Base-by-base conservation (phyloP, 1,140 invertebrate genomes). In the Drosophila biarmipes region DNA sequence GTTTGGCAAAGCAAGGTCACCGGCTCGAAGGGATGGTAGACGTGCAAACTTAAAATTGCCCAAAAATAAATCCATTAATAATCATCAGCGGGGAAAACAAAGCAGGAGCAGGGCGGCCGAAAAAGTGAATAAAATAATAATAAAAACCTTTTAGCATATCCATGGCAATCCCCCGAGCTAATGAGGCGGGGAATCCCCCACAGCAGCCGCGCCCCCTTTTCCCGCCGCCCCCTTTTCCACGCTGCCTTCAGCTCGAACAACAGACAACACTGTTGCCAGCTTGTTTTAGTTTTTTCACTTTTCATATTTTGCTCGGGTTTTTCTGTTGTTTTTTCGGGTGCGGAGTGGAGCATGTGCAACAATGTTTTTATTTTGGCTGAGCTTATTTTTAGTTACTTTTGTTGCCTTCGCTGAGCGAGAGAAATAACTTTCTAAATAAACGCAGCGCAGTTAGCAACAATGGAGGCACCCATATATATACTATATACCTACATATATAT, bases 401-500 rank as follows among this genome's bases (percentile, higher is more conserved):
- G 72, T 62, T 74, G 61, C 73, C 42, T 51, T 48, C 58, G 69
- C 58, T 57, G 61, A 55, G 71, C 72, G 78, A 74, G 73, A 49
- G 56, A 87, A 87, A 89, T 89, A 87, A 82, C 82, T 87, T 87
- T 87, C 82, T 87, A 87, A 87, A 87, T 89, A 87, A 87, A 87
- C 78, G 81, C 68, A 64, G 62, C 51, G 63, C 71, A 82, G 74
- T 82, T 82, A 63, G 74, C 81, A 80, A 77, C 81, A 80, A 77
- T 73, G 55, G 80, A 49, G 46, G 71, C 52, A 46, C 56, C 48
- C 45, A 64, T 58, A 55, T 40, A 62, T 56, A 59, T 34, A n/a
- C 48, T 19, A 73, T 27, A 56, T 21, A 48, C 19, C 46, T 40
- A 43, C 29, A 53, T 24, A 53, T 54, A 78, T 35, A 52, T 66